These are phyloP conservation scores for Mus minutoides DNA, from an alignment of 2,797 vertebrate genomes.

Conservation along the genomic window DNA sequence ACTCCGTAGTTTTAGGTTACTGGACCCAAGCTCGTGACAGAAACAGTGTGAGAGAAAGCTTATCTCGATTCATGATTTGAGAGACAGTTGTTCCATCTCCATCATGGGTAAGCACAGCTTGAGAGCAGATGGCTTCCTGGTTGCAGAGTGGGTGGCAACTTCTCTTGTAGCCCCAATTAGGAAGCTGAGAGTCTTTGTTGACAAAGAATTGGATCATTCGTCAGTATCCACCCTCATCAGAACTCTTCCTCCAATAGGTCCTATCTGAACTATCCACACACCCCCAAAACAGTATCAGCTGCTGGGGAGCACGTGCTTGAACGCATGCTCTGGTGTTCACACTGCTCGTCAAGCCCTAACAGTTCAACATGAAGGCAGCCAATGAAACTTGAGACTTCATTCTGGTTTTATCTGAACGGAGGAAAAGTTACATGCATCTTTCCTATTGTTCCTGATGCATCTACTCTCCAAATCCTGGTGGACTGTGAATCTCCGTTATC, in stretches of 20 bases:
- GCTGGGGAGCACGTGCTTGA: background rate
- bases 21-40: background rate
- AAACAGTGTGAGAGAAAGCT: background rate
- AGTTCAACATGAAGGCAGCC: background rate
- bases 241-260: background rate
- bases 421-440: background rate
- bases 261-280: background rate
- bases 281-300: background rate
- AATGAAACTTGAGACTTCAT: background rate
- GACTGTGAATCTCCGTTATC: background rate
- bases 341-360: background rate
- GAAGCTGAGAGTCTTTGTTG: background rate
- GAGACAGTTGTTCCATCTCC: background rate
- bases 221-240: background rate
- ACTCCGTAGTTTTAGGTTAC: background rate
- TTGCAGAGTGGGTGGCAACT: background rate
- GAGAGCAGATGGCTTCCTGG: background rate
- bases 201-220: background rate
- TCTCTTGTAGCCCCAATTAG: background rate
- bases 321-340: fast-evolving
- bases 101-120: background rate
- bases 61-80: background rate
- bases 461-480: background rate
- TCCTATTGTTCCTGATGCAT: background rate
- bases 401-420: background rate